Evolutionary conservation across 2,113 vertebrate species (phyloP).

Genomic region (Smithornis capensis): DNA sequence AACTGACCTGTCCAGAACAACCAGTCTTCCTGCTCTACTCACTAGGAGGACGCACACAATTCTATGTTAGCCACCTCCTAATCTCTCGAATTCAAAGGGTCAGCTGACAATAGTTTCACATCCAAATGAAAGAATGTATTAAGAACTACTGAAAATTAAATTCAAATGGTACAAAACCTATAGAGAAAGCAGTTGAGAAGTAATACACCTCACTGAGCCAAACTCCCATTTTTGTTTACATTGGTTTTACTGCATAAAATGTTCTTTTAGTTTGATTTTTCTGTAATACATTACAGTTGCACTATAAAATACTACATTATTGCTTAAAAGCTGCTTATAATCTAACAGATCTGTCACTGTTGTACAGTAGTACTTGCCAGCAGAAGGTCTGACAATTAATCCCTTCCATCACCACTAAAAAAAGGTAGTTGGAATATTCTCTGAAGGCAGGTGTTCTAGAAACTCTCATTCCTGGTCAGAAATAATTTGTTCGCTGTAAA

Average conservation of each 20-base stretch:
- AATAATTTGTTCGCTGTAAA: not conserved
- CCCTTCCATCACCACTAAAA: not conserved
- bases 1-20: not conserved
- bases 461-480: not conserved
- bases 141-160: not conserved
- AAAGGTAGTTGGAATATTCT: not conserved
- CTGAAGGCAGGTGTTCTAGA: not conserved
- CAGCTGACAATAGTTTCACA: not conserved
- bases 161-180: not conserved
- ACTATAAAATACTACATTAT: not conserved
- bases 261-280: not conserved
- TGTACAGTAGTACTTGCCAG: not conserved
- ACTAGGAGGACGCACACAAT: not conserved
- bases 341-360: not conserved
- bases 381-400: not conserved
- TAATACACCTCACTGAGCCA: not conserved
- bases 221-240: not conserved
- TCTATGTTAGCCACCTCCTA: not conserved
- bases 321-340: not conserved
- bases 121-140: not conserved
- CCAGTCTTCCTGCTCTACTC: not conserved
- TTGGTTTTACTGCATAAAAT: not conserved
- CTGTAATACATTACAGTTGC: not conserved
- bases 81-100: not conserved
- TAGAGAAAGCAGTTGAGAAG: not conserved